Evolutionary conservation across 2,113 vertebrate species (phyloP).

Genomic region (Hyperopisus bebe): DNA sequence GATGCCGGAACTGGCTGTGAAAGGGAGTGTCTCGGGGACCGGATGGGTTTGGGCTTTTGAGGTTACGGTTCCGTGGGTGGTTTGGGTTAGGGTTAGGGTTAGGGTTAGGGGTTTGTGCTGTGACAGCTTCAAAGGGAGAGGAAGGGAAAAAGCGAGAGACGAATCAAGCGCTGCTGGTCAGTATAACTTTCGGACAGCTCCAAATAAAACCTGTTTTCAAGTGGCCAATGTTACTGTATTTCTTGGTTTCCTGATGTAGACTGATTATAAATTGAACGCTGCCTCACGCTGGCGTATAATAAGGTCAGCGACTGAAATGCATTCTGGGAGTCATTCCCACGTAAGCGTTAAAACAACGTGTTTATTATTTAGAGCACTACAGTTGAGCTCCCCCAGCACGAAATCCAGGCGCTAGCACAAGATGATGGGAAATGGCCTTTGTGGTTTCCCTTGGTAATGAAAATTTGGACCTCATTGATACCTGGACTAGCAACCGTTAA

Average conservation of each 20-base stretch:
- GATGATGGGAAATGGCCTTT: not conserved
- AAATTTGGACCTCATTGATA: not conserved
- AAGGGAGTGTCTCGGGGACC: not conserved
- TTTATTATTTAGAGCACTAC: not conserved
- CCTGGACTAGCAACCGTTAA: not conserved
- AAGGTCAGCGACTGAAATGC: not conserved
- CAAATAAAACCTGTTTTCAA: not conserved
- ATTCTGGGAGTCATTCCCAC: not conserved
- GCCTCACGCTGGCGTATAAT: not conserved
- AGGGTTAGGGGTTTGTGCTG: not conserved
- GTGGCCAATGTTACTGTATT: not conserved
- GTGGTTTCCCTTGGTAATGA: not conserved
- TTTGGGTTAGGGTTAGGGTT: not conserved
- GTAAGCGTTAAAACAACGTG: not conserved
- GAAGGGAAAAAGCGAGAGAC: not conserved
- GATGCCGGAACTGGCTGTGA: not conserved
- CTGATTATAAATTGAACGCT: not conserved
- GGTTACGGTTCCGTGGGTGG: not conserved
- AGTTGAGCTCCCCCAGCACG: too few relatives aligned
- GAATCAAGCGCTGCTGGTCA: not conserved
- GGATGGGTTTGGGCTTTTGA: not conserved
- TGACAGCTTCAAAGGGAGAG: not conserved
- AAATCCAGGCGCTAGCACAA: not conserved
- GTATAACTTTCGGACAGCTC: not conserved
- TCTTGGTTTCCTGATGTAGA: not conserved